A percentile compares a stretch with the other conserved stretches of the same genome.
Conservation (phyloP, 2,113 vertebrate species). For the Cryptomyrus ogoouensis region DNA sequence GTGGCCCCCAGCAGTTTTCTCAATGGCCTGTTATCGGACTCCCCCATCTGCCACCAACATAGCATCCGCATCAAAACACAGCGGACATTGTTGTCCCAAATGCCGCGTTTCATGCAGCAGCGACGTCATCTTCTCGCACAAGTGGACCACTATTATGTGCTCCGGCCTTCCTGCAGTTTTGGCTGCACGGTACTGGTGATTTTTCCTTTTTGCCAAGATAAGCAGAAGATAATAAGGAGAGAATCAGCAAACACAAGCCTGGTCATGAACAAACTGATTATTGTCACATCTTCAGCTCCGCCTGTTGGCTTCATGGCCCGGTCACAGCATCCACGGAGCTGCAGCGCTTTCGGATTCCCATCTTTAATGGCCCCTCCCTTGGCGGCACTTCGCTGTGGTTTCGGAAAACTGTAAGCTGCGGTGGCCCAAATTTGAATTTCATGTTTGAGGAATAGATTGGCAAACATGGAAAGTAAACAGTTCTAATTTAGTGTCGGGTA, state of each 20-base stretch:
- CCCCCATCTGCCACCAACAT: not conserved
- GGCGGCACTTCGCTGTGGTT: not conserved
- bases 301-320: not conserved
- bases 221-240: not conserved
- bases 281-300: not conserved
- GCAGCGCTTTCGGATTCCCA: not conserved
- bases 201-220: not conserved
- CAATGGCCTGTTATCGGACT: not conserved
- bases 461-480: slow-evolving; percentile 9
- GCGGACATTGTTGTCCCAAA: not conserved
- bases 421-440: not conserved
- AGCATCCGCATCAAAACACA: slow-evolving; percentile 1
- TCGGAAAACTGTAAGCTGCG: not conserved
- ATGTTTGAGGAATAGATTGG: not conserved
- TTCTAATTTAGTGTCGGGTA: not conserved
- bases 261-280: not conserved
- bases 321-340: not conserved
- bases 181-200: not conserved
- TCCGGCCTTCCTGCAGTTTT: not conserved
- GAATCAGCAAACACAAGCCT: not conserved
- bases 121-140: not conserved
- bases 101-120: not conserved
- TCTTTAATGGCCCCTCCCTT: not conserved
- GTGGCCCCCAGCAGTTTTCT: not conserved
- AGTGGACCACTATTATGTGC: not conserved